Conservation (phyloP, 23 tunicate genomes). For the Styela plicata region DNA sequence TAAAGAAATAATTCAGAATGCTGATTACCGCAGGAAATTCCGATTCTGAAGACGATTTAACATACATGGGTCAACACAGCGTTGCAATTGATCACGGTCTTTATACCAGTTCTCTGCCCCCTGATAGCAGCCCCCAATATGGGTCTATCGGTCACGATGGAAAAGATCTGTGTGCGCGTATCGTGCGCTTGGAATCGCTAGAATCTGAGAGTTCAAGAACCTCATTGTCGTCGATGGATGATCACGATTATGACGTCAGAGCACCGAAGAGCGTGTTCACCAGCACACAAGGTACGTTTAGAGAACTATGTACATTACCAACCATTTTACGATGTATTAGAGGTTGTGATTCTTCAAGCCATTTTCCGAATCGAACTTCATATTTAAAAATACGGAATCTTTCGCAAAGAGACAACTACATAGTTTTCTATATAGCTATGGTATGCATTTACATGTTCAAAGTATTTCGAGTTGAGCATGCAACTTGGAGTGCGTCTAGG, state of each 20-base stretch:
- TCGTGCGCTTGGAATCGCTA: slow-evolving; percentile 31
- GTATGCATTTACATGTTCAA: no score
- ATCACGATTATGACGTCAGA: slow-evolving; percentile 85
- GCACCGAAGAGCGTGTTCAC: slow-evolving; percentile 68
- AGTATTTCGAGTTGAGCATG: no score
- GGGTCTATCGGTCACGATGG: slow-evolving; percentile 14
- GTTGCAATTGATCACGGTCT: slow-evolving; percentile 19
- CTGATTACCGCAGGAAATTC: slow-evolving; percentile 1
- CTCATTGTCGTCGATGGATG: slow-evolving; percentile 56
- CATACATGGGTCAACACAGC: slow-evolving; percentile 4
- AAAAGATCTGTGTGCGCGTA: not conserved
- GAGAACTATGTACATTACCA: no score
- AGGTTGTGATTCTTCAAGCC: no score
- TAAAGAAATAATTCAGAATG: slow-evolving; percentile 6
- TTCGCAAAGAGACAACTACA: no score
- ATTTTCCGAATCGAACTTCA: no score
- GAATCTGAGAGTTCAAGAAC: slow-evolving; percentile 62
- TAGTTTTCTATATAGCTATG: no score
- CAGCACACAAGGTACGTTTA: slow-evolving; percentile 75
- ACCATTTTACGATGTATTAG: no score
- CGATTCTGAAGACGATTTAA: slow-evolving; percentile 27
- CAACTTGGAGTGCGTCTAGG: no score
- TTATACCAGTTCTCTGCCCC: slow-evolving; percentile 16
- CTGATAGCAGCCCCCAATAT: slow-evolving; percentile 14
- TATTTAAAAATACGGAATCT: no score